These are phyloP conservation scores for Drosophila nigrodunni DNA, from an alignment of 1,140 invertebrate genomes.

Conservation along the genomic window DNA sequence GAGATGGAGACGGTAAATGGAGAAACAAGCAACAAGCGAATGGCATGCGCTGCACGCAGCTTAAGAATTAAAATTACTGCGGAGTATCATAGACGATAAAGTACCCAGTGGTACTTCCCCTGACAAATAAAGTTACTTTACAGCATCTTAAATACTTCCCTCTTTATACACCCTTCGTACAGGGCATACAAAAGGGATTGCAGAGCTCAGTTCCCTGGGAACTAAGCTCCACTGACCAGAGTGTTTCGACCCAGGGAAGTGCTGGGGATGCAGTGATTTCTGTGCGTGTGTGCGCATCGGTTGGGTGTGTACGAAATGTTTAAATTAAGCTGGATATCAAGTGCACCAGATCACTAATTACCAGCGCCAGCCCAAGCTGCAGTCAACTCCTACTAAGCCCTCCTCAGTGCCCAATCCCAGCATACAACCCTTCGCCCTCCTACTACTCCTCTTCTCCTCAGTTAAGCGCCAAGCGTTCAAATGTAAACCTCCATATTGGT, in stretches of 20 bases:
- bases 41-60: constrained; percentile 78
- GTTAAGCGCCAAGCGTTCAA: constrained; percentile 33
- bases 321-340: constrained; percentile 83
- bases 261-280: not conserved
- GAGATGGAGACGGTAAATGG: constrained; percentile 31
- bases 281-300: constrained; percentile 44
- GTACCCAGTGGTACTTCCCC: too few species aligned
- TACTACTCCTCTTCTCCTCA: not conserved
- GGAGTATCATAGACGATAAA: not conserved
- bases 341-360: constrained; percentile 83
- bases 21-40: constrained; percentile 63
- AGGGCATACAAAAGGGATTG: not conserved
- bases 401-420: not conserved
- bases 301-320: constrained; percentile 83
- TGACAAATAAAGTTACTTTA: too few species aligned
- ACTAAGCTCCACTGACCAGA: not conserved
- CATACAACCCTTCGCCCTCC: not conserved
- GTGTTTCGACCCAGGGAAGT: constrained; percentile 6
- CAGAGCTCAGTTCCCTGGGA: not conserved
- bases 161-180: too few species aligned
- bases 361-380: constrained; percentile 68
- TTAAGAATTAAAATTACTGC: constrained; percentile 19
- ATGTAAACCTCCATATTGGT: constrained; percentile 21
- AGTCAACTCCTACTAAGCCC: constrained; percentile 13
- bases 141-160: too few species aligned